Conservation (phyloP, 1,140 invertebrate species). For the Drosophila sturtevanti region DNA sequence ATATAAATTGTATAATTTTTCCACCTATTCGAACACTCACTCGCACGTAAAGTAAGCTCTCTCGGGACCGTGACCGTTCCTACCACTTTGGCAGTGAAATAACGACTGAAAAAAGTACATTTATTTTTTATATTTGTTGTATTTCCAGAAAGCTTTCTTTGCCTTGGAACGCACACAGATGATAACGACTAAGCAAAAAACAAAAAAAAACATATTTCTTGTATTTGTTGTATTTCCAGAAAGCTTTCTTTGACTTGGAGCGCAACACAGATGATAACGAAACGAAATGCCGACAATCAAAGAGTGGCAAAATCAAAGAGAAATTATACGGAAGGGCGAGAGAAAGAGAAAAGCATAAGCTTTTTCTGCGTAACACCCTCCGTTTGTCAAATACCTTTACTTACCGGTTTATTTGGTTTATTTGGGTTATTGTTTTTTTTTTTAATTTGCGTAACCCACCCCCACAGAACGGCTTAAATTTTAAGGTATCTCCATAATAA, state of each 20-base stretch:
- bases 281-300: slow-evolving; percentile 4
- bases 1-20: slow-evolving; percentile 36
- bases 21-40: slow-evolving; percentile 28
- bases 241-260: slow-evolving; percentile 45
- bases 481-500: neutral
- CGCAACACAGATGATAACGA: slow-evolving; percentile 26
- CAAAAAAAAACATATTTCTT: slow-evolving; percentile 4
- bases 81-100: slow-evolving; percentile 70
- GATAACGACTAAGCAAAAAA: slow-evolving; percentile 29
- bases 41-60: neutral
- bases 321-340: slow-evolving; percentile 24
- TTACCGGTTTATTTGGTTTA: neutral
- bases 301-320: slow-evolving; percentile 9
- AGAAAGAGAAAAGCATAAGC: slow-evolving; percentile 16
- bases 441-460: neutral
- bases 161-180: slow-evolving; percentile 13
- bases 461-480: neutral
- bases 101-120: slow-evolving; percentile 52
- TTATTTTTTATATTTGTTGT: too few species aligned
- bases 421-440: too few species aligned
- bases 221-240: slow-evolving; percentile 44
- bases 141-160: slow-evolving; percentile 62
- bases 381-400: neutral
- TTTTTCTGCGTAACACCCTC: slow-evolving; percentile 30
- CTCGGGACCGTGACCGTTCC: slow-evolving; percentile 26